phyloP scores from a whole-genome alignment of 2,888 invertebrate species.

The Coenonympha glycerion region DNA sequence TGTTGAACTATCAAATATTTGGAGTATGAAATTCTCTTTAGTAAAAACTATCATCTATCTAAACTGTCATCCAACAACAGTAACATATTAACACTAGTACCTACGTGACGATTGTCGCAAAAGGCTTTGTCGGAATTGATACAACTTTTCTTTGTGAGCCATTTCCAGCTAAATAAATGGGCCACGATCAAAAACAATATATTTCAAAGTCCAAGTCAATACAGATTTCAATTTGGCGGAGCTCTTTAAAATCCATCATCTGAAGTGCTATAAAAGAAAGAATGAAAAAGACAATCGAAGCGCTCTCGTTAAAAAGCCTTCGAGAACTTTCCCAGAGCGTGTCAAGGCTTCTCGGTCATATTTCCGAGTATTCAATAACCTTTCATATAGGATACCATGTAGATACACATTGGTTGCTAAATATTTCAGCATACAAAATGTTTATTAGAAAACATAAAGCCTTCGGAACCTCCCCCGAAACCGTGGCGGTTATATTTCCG shows the following conservation, averaged over 20 bases:
- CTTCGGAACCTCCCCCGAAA: no score
- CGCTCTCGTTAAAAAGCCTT: slow-evolving; percentile 5
- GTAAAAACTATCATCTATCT: no score
- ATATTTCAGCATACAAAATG: no score
- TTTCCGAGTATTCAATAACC: slow-evolving; percentile 9
- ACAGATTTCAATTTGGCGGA: slow-evolving; percentile 4
- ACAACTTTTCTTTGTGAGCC: background rate
- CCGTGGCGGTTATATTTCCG: slow-evolving; percentile 7
- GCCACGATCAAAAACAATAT: background rate
- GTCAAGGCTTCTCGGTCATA: slow-evolving; percentile 11
- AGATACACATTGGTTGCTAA: background rate
- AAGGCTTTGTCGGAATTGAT: background rate
- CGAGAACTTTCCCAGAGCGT: background rate
- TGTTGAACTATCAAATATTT: no score
- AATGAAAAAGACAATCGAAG: slow-evolving; percentile 3
- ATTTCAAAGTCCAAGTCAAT: background rate
- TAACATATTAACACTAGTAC: no score
- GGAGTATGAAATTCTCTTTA: no score
- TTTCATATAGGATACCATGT: background rate
- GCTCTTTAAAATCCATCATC: slow-evolving; percentile 10
- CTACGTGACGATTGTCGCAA: no score
- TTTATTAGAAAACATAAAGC: background rate
- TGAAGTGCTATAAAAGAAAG: slow-evolving; percentile 5
- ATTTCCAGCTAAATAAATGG: background rate
- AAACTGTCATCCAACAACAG: no score